Conservation (phyloP, 2,113 vertebrate species). For the Anser brachyrhynchus region DNA sequence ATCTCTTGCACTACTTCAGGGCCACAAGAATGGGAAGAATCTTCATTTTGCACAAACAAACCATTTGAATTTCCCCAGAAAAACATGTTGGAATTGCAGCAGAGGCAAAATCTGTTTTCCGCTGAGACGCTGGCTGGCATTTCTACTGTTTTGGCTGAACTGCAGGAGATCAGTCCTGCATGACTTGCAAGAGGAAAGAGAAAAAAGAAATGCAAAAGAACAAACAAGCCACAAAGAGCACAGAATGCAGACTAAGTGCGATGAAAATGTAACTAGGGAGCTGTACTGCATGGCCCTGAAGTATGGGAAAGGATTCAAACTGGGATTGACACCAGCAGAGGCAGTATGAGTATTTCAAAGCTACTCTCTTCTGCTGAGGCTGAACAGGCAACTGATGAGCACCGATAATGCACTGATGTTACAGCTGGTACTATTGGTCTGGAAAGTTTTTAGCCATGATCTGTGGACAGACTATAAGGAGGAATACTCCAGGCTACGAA, state of each 20-base stretch:
- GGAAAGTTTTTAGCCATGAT: not conserved
- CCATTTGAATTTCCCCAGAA: not conserved
- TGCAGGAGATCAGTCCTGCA: not conserved
- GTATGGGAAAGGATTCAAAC: not conserved
- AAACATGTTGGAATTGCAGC: not conserved
- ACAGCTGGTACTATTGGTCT: not conserved
- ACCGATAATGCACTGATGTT: not conserved
- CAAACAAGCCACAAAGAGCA: not conserved
- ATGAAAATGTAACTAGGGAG: not conserved
- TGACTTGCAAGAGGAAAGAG: not conserved
- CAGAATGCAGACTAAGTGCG: not conserved
- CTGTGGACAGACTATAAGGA: not conserved
- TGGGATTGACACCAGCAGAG: not conserved
- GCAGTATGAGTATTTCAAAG: not conserved
- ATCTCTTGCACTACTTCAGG: not conserved
- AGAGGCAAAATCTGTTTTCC: not conserved
- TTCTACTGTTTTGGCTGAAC: not conserved
- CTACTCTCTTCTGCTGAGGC: not conserved
- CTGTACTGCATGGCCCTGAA: not conserved
- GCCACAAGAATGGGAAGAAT: not conserved
- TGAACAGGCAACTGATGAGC: not conserved
- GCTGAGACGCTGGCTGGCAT: not conserved
- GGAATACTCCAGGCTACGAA: not conserved
- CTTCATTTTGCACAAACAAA: not conserved
- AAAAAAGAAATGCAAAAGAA: not conserved